Evolutionary conservation across 1,140 invertebrate species (phyloP), one percentile per base, ranked within the genome.

Genomic region (Drosophila pectinifera): DNA sequence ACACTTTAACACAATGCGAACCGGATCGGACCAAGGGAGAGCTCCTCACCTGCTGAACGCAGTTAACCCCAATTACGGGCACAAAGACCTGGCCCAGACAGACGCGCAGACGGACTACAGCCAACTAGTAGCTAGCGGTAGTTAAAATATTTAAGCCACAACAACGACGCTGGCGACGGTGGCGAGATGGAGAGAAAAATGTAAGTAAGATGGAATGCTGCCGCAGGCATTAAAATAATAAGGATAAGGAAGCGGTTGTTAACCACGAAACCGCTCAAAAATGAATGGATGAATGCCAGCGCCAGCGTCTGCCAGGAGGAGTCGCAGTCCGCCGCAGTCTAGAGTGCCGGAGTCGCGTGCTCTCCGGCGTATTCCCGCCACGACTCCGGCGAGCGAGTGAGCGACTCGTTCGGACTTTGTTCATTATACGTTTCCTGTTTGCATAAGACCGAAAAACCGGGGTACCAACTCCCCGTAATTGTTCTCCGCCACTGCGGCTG

Each of bases 381-480:
- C 46, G 13, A n/a, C 46, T 41, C 41, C 42, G 70, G 22, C 22
- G 2, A 76, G 72, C 59, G 48, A 86, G 76, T 73, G 81, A 53
- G 68, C 56, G 68, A 76, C 69, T 62, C 62, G 57, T 69, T 67
- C 62, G 84, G 80, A 75, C 77, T 72, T 70, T 84, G 80, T 89
- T 89, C 80, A 89, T 89, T 89, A 86, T 86, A 85, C 83, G 85
- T 84, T 89, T 89, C 84, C 84, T 89, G 84, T 89, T 89, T 89
- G 84, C 84, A 78, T 84, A 84, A 89, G 80, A 72, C 58, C 73
- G 42, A 61, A 56, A 69, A 70, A 48, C 31, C 34, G 39, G 22
- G 46, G 18, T 41, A 36, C 20, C 49, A 56, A 46, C 67, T 74
- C 41, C 74, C 56, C 83, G 79, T 86, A 86, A 86, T 86, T 86